A percentile compares a stretch with the other conserved stretches of the same genome.
phyloP scores from a whole-genome alignment of 2,888 invertebrate species.

The Nezara viridula region DNA sequence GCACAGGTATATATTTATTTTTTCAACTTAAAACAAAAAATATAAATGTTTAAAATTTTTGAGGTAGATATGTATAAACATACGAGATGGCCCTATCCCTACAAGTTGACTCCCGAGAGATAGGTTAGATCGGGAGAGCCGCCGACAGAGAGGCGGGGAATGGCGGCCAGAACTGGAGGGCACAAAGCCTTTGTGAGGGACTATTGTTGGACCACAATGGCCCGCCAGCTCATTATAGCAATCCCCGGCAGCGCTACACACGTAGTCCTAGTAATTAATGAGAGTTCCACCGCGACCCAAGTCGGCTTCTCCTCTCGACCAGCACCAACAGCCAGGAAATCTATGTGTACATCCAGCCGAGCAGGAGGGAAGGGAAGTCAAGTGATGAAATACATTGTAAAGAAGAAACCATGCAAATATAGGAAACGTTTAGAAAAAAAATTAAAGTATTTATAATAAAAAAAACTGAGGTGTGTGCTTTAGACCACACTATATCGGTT shows the following conservation, averaged over 20 bases:
- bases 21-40: too few species aligned
- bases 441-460: too few species aligned
- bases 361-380: too few species aligned
- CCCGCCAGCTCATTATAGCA: constrained; percentile 24
- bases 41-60: not conserved
- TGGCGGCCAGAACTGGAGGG: not conserved
- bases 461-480: too few species aligned
- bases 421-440: too few species aligned
- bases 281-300: not conserved
- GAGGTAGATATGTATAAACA: not conserved
- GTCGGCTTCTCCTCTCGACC: not conserved
- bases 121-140: not conserved
- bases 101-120: not conserved
- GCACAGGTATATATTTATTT: too few species aligned
- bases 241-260: constrained; percentile 23
- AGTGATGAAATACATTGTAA: too few species aligned
- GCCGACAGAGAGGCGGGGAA: not conserved
- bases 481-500: too few species aligned
- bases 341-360: too few species aligned
- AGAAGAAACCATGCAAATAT: too few species aligned
- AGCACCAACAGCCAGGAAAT: too few species aligned
- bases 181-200: constrained; percentile 39
- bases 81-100: not conserved
- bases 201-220: constrained; percentile 38
- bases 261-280: constrained; percentile 25